Conservation (phyloP, 2,113 vertebrate species). For the Fregetta grallaria region DNA sequence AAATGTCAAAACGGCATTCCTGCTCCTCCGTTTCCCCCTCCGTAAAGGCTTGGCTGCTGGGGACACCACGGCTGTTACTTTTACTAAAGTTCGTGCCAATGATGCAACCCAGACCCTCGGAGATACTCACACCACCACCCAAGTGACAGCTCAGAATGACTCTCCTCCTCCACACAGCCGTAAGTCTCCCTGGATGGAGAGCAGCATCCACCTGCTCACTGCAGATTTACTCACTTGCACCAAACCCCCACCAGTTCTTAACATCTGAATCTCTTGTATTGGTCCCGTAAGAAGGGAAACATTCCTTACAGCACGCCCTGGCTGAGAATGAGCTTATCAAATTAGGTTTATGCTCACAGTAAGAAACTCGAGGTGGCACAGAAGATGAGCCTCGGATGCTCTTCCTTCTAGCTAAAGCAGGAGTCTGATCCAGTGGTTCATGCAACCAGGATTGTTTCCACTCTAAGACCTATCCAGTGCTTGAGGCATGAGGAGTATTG, state of each 20-base stretch:
- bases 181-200: not conserved
- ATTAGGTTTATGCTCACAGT: not conserved
- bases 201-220: not conserved
- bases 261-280: not conserved
- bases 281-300: not conserved
- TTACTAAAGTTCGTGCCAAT: not conserved
- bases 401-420: not conserved
- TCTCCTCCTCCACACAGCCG: not conserved
- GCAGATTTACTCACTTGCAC: not conserved
- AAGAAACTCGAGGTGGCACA: not conserved
- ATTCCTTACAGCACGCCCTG: not conserved
- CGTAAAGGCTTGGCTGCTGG: not conserved
- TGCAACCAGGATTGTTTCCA: not conserved
- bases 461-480: not conserved
- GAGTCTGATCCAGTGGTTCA: not conserved
- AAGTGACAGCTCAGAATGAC: not conserved
- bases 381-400: not conserved
- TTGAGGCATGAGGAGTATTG: not conserved
- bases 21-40: not conserved
- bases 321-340: not conserved
- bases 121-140: not conserved
- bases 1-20: not conserved
- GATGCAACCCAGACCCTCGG: rapidly evolving
- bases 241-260: rapidly evolving
- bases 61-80: rapidly evolving